These are phyloP conservation scores for Bombylius discolor DNA, from an alignment of 2,888 invertebrate species.

Conservation along the genomic window DNA sequence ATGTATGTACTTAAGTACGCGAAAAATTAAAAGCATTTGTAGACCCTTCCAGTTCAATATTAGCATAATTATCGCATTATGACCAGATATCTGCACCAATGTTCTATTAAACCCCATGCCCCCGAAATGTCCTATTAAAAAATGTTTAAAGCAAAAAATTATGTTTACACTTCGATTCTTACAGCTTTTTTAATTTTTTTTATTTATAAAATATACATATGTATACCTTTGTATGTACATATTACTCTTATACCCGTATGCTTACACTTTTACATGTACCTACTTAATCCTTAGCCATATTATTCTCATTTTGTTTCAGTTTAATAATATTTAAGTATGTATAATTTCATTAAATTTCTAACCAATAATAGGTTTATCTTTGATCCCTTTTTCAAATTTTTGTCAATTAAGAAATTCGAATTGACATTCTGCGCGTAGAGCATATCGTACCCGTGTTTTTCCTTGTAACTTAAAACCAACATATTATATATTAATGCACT, in stretches of 20 bases:
- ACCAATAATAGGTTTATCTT: too few relatives aligned
- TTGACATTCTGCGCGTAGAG: not conserved
- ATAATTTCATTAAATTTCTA: too few relatives aligned
- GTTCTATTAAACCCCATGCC: not conserved
- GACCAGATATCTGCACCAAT: constrained; percentile 16
- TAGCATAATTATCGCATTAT: constrained; percentile 29
- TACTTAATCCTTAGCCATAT: too few relatives aligned
- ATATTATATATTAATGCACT: not conserved
- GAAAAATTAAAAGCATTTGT: constrained; percentile 7
- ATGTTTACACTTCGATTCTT: not conserved
- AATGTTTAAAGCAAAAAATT: not conserved
- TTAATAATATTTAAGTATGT: too few relatives aligned
- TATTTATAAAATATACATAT: too few relatives aligned
- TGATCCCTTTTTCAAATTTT: too few relatives aligned
- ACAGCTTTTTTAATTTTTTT: not conserved
- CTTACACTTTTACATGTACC: too few relatives aligned
- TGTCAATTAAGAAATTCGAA: not conserved
- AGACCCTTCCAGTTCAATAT: constrained; percentile 16
- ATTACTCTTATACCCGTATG: too few relatives aligned
- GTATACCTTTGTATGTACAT: too few relatives aligned
- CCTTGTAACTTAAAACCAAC: not conserved
- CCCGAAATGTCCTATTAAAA: not conserved
- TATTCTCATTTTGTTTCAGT: too few relatives aligned
- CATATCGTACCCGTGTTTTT: not conserved
- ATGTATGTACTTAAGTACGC: not conserved